Evolutionary conservation across 2,113 vertebrate genomes (phyloP).

Genomic region (Gymnorhina tibicen): DNA sequence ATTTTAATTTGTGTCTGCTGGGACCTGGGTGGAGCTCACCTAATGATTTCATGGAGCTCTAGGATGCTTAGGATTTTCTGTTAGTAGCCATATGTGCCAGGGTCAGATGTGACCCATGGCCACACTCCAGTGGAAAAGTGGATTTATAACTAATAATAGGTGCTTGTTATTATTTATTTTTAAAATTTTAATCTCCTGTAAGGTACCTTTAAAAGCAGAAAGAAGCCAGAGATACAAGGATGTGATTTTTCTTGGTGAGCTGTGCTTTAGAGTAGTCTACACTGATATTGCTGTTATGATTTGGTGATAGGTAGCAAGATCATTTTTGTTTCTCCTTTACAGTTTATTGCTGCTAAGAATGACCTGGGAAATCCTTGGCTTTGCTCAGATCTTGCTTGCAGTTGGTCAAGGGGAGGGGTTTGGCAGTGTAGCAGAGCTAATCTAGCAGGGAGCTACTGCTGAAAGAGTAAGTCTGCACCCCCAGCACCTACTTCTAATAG

Average conservation of each 20-base stretch:
- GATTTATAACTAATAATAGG: not conserved
- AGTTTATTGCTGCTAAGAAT: not conserved
- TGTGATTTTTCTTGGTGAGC: not conserved
- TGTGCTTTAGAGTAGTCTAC: not conserved
- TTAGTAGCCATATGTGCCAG: not conserved
- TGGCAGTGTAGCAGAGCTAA: not conserved
- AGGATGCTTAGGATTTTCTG: not conserved
- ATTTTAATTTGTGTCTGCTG: not conserved
- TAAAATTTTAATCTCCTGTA: not conserved
- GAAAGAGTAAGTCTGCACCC: not conserved
- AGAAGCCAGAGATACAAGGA: not conserved
- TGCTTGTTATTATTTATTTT: not conserved
- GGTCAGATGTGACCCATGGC: not conserved
- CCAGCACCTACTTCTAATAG: not conserved
- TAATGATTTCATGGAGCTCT: not conserved
- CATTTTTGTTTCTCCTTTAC: not conserved
- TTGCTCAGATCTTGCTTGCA: not conserved
- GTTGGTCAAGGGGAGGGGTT: not conserved
- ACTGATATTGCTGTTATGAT: not conserved
- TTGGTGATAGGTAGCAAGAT: not conserved
- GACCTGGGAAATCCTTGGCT: not conserved
- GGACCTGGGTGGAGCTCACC: not conserved
- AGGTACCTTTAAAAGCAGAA: not conserved
- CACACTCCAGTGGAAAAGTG: not conserved
- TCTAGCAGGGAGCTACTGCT: not conserved